These are phyloP conservation scores for Alethe castanea DNA, from an alignment of 2,113 vertebrate genomes.

Conservation along the genomic window DNA sequence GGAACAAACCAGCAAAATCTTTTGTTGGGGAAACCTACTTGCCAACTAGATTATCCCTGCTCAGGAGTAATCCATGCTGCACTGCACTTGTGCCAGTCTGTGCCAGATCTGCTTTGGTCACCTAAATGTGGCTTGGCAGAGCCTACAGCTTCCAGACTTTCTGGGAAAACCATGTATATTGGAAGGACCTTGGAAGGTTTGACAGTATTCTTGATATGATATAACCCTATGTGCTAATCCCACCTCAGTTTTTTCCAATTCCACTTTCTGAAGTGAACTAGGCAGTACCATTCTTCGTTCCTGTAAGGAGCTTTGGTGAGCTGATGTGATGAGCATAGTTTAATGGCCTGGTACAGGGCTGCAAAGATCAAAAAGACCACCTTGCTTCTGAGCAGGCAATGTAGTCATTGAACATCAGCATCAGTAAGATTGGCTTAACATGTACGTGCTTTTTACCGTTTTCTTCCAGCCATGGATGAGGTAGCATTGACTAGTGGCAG, in stretches of 20 bases:
- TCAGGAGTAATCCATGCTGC: background rate
- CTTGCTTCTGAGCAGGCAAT: background rate
- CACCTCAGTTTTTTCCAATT: background rate
- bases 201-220: background rate
- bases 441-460: background rate
- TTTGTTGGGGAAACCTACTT: background rate
- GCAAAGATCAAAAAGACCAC: background rate
- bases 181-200: background rate
- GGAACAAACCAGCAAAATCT: background rate
- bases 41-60: background rate
- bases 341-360: background rate
- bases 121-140: background rate
- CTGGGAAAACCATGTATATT: rapidly evolving
- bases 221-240: background rate
- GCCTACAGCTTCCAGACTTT: background rate
- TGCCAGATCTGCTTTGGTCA: background rate
- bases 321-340: background rate
- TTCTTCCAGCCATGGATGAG: background rate
- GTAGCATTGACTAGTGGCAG: background rate
- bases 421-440: background rate
- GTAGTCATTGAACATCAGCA: background rate
- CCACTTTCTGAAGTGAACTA: background rate
- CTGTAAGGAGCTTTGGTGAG: background rate
- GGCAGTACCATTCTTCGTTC: background rate
- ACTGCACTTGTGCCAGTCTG: background rate